Evolutionary conservation across 2,797 vertebrate species (phyloP).

Genomic region (Alauda arvensis): DNA sequence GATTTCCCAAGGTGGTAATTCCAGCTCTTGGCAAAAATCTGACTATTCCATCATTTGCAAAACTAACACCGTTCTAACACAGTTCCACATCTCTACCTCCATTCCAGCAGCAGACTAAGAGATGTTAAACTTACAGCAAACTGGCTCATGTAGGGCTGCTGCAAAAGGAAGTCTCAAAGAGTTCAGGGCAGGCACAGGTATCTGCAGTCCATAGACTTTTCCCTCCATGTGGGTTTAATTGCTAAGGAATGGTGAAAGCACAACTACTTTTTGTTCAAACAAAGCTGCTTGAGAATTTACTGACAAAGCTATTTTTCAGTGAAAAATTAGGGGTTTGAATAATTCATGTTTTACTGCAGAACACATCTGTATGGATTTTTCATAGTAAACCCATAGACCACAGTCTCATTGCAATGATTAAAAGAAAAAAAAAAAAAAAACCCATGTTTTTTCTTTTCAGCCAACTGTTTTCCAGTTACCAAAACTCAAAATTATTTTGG

Average conservation of each 20-base stretch:
- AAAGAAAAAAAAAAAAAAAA: background rate
- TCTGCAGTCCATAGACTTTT: background rate
- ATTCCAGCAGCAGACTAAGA: background rate
- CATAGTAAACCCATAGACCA: background rate
- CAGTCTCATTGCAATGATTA: background rate
- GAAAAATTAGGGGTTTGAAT: slow-evolving; percentile 6
- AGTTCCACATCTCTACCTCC: background rate
- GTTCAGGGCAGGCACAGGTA: background rate
- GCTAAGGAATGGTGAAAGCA: slow-evolving; percentile 2
- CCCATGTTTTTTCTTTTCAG: background rate
- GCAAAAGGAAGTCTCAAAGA: background rate
- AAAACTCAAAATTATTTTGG: background rate
- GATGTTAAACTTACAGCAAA: background rate
- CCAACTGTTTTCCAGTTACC: background rate
- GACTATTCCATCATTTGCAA: background rate
- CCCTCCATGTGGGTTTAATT: background rate
- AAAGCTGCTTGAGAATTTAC: background rate
- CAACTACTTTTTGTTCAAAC: background rate
- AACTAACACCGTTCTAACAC: background rate
- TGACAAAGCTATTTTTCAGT: slow-evolving; percentile 4
- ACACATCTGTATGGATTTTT: background rate
- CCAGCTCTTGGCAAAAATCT: background rate
- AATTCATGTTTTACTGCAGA: background rate
- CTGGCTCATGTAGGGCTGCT: background rate
- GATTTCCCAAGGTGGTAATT: background rate